A percentile compares a stretch with the other conserved stretches of the same genome.
These are phyloP conservation scores for Drosophila nannoptera DNA, from an alignment of 1,140 invertebrate species.

Conservation along the genomic window DNA sequence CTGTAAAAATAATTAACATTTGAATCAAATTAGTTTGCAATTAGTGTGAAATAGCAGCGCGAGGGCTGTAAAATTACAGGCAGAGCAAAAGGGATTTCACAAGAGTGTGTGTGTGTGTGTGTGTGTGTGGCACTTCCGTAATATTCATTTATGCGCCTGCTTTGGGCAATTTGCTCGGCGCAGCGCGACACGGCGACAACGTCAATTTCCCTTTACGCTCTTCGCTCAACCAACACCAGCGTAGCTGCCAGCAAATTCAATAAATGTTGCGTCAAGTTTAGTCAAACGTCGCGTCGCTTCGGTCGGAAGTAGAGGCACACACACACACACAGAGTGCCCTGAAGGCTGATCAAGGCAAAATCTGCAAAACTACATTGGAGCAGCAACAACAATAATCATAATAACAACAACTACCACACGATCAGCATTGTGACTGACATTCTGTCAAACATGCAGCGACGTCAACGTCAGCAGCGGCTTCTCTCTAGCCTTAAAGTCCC, in stretches of 20 bases:
- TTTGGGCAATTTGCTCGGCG: slow-evolving; percentile 21
- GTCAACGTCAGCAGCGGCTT: slow-evolving; percentile 50
- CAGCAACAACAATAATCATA: slow-evolving; percentile 8
- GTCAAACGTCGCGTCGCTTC: slow-evolving; percentile 5
- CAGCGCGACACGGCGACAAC: slow-evolving; percentile 22
- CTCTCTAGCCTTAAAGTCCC: slow-evolving; percentile 27
- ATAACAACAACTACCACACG: slow-evolving; percentile 18
- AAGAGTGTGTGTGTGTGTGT: too few species aligned
- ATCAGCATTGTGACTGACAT: slow-evolving; percentile 62
- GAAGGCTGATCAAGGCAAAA: slow-evolving; percentile 25
- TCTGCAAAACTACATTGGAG: slow-evolving; percentile 13
- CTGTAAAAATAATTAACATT: slow-evolving; percentile 60
- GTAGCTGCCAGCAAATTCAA: slow-evolving; percentile 50
- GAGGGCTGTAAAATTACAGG: background rate
- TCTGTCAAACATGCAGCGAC: slow-evolving; percentile 70
- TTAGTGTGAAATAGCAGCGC: slow-evolving; percentile 35
- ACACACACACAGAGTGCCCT: slow-evolving; percentile 13
- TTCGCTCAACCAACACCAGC: slow-evolving; percentile 4
- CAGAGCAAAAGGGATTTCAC: background rate
- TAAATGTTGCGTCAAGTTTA: slow-evolving; percentile 57
- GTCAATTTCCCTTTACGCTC: slow-evolving; percentile 35
- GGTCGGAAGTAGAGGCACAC: too few species aligned
- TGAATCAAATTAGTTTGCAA: slow-evolving; percentile 70
- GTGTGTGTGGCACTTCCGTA: slow-evolving; percentile 15
- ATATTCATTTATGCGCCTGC: slow-evolving; percentile 21